A percentile compares a stretch with the other conserved stretches of the same genome.
These are phyloP conservation scores for Polydesmus complanatus DNA, from an alignment of 2,888 invertebrate genomes.

Conservation along the genomic window DNA sequence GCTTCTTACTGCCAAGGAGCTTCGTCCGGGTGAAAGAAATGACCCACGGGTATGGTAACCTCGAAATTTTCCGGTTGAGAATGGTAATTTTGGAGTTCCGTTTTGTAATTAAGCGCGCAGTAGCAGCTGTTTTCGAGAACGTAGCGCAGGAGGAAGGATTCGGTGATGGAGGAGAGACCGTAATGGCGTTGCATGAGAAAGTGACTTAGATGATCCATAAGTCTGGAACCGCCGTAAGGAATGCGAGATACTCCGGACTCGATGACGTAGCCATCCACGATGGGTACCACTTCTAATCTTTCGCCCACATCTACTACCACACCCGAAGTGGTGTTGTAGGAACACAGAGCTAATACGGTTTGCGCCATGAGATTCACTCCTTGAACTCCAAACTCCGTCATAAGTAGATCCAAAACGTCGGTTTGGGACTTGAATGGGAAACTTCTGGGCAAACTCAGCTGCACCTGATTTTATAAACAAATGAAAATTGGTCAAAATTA, in stretches of 20 bases:
- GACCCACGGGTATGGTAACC: slow-evolving; percentile 21
- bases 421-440: slow-evolving; percentile 34
- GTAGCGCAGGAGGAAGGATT: slow-evolving; percentile 37
- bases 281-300: slow-evolving; percentile 41
- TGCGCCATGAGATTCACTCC: slow-evolving; percentile 41
- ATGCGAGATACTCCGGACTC: slow-evolving; percentile 40
- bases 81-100: slow-evolving; percentile 31
- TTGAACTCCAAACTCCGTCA: slow-evolving; percentile 33
- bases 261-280: slow-evolving; percentile 41
- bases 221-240: slow-evolving; percentile 39
- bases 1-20: slow-evolving; percentile 25
- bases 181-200: slow-evolving; percentile 31
- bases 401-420: slow-evolving; percentile 33
- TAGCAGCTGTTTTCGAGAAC: slow-evolving; percentile 36
- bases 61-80: slow-evolving; percentile 28
- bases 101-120: slow-evolving; percentile 35
- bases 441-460: slow-evolving; percentile 37
- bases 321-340: slow-evolving; percentile 43
- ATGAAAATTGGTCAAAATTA: not conserved
- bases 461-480: slow-evolving; percentile 20
- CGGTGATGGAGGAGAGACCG: slow-evolving; percentile 30
- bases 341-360: slow-evolving; percentile 41
- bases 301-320: slow-evolving; percentile 46
- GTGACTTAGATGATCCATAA: slow-evolving; percentile 34
- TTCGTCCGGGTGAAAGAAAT: slow-evolving; percentile 24